phyloP scores from a whole-genome alignment of 2,888 invertebrate species.

The Andrena praecox region DNA sequence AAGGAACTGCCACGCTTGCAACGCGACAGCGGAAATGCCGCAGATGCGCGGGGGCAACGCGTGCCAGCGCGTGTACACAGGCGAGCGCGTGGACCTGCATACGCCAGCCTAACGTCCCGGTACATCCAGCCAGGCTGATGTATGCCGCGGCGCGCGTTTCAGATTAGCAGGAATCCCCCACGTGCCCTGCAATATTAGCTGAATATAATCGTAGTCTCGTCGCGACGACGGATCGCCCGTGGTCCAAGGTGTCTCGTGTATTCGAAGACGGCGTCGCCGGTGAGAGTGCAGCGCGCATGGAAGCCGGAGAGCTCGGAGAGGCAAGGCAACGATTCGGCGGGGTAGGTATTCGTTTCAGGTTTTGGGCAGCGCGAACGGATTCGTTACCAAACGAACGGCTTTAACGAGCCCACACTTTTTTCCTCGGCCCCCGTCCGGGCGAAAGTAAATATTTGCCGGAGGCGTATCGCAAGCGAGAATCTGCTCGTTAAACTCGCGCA shows the following conservation, averaged over 20 bases:
- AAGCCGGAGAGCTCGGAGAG: too few species aligned
- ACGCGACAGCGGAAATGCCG: constrained; percentile 53
- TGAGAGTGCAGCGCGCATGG: too few species aligned
- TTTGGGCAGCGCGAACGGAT: neutral
- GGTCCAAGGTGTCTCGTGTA: neutral
- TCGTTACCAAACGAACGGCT: constrained; percentile 16
- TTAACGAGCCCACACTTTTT: constrained; percentile 42
- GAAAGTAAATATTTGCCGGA: constrained; percentile 45
- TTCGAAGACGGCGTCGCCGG: neutral
- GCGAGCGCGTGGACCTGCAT: constrained; percentile 45
- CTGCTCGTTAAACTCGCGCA: constrained; percentile 14
- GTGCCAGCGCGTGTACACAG: constrained; percentile 30
- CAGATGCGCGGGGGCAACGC: constrained; percentile 21
- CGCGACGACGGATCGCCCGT: constrained; percentile 24
- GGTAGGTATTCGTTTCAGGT: neutral
- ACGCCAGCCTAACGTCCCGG: constrained; percentile 49
- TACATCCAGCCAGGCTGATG: constrained; percentile 69
- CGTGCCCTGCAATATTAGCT: constrained; percentile 77
- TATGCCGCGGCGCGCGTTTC: constrained; percentile 78
- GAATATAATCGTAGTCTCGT: constrained; percentile 75
- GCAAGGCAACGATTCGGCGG: too few species aligned
- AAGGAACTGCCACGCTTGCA: constrained; percentile 43
- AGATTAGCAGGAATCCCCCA: constrained; percentile 76
- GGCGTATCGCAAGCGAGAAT: neutral
- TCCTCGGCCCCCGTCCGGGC: constrained; percentile 12